Percentiles rank a stretch among this genome's conserved stretches.
These are phyloP conservation scores for Anodontia alba DNA, from an alignment of 2,888 invertebrate species.

Conservation along the genomic window DNA sequence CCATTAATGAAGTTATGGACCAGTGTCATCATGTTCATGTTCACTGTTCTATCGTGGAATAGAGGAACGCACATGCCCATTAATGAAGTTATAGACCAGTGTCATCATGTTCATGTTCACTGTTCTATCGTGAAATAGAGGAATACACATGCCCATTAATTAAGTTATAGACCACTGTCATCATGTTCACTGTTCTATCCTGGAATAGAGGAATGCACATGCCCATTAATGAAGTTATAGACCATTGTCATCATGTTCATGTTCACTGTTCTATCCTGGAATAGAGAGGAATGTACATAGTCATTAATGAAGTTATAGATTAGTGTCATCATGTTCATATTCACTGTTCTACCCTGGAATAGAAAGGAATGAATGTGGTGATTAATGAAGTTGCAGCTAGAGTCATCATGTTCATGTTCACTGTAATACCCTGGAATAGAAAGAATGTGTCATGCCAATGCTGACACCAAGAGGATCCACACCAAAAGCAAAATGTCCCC, in stretches of 20 bases:
- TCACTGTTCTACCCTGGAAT: constrained; percentile 93
- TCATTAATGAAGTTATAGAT: constrained; percentile 91
- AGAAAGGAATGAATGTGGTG: constrained; percentile 81
- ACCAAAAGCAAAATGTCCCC: too few species aligned
- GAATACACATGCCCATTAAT: constrained; percentile 86
- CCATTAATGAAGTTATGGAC: too few species aligned
- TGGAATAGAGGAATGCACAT: too few species aligned
- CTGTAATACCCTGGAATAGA: constrained; percentile 92
- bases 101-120: too few species aligned
- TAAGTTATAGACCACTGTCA: constrained; percentile 95
- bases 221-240: constrained; percentile 90
- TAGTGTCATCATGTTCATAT: constrained; percentile 96
- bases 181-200: constrained; percentile 96
- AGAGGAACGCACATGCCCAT: too few species aligned
- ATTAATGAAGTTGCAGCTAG: constrained; percentile 93
- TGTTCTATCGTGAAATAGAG: too few species aligned
- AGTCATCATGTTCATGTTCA: constrained; percentile 97
- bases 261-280: constrained; percentile 95
- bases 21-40: too few species aligned
- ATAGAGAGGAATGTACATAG: constrained; percentile 43
- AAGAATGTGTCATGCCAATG: too few species aligned
- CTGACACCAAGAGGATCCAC: too few species aligned
- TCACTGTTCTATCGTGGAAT: too few species aligned
- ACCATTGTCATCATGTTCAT: constrained; percentile 96
- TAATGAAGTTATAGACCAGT: too few species aligned